Evolutionary conservation across 30 jellyfish, hydroid and myxozoan species (phyloP).

Genomic region (Clytia hemisphaerica): DNA sequence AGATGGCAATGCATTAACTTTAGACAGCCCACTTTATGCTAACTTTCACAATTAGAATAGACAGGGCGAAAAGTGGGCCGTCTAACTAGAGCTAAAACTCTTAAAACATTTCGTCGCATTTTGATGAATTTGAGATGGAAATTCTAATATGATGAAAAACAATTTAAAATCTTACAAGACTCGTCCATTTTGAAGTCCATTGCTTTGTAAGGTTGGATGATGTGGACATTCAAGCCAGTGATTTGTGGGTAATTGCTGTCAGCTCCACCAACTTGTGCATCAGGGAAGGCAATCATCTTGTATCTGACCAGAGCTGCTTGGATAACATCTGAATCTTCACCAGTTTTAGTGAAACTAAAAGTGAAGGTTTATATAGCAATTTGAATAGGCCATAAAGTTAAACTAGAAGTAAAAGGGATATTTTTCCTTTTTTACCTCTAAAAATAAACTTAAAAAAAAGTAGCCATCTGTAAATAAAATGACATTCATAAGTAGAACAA

Average conservation of each 20-base stretch:
- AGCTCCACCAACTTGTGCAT: conserved; percentile 21
- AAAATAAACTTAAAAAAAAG: no score
- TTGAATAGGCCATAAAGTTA: neutral
- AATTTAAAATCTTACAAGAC: conserved; percentile 43
- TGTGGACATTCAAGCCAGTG: conserved; percentile 47
- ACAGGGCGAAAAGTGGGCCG: no score
- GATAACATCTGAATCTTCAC: conserved; percentile 40
- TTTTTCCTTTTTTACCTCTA: no score
- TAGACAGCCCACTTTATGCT: no score
- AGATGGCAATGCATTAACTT: no score
- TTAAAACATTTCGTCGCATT: neutral
- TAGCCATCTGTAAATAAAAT: no score
- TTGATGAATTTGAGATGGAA: neutral
- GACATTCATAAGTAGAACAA: no score
- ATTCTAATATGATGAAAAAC: neutral
- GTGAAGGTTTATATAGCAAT: neutral
- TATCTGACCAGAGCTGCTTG: conserved; percentile 63
- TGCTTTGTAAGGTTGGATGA: conserved; percentile 37
- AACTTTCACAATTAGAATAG: no score
- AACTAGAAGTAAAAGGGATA: no score
- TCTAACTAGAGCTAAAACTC: neutral
- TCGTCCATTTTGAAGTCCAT: conserved; percentile 55
- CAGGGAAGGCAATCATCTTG: conserved; percentile 58
- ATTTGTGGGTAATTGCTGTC: conserved; percentile 17
- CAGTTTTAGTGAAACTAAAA: conserved; percentile 14